Base-by-base conservation (phyloP, 2,113 vertebrate genomes). In the Stigmatopora argus region DNA sequence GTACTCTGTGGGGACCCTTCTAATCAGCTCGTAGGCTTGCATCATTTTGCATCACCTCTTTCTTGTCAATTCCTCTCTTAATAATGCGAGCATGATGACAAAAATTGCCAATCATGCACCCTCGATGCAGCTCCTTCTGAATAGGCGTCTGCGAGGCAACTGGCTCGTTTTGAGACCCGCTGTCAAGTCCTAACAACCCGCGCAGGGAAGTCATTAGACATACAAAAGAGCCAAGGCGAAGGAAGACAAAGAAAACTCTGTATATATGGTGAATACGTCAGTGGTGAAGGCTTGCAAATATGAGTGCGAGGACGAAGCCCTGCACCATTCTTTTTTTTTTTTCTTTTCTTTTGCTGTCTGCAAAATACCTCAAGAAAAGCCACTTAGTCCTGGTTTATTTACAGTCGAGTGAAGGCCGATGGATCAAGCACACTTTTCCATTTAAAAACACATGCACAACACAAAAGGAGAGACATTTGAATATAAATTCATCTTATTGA, bases 101-200 rank as follows among this genome's bases (percentile, higher is more conserved):
- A 98, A 98, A 99, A 98, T 99, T 96, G 96, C 97, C 97, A 98
- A 96, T 98, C 96, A 96, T 97, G 94, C 93, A 97, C 95, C 95
- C 95, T 93, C 95, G 97, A 98, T 95, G 94, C 94, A 97, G 93
- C 93, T 96, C 90, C 93, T 96, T 94, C 14, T 94, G 95, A 96
- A 97, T 94, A 93, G 93, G 89, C 86, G 94, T 93, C 94, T 94
- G 93, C 90, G 93, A 90, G 92, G 94, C 94, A 96, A 97, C 92
- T 95, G 95, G 92, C 92, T 94, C 91, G 94, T 95, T 93, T 90
- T 91, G 94, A 98, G 95, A 97, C 94, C 93, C 93, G 93, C 94
- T 97, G 95, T 97, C 96, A 97, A 92, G 90, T 92, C 92, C 94
- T 98, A 97, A 97, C 95, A 98, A 99, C 94, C 95, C 97, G 95